Evolutionary conservation across 2,888 invertebrate species (phyloP).

Genomic region (Brachyptera risi): DNA sequence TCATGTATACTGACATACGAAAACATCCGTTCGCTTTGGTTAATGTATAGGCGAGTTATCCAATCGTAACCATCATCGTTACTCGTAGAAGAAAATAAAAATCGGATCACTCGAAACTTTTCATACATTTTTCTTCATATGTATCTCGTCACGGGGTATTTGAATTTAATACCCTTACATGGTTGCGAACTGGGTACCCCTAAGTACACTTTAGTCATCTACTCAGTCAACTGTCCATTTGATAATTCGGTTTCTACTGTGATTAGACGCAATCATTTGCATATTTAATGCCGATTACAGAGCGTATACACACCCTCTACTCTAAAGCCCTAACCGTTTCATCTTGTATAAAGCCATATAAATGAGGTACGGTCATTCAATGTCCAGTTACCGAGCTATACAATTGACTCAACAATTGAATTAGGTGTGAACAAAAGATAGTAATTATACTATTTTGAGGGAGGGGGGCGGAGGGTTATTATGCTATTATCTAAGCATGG

Average conservation of each 20-base stretch:
- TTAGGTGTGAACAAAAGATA: conserved; percentile 16
- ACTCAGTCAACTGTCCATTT: conserved; percentile 17
- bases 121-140: conserved; percentile 8
- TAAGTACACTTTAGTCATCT: conserved; percentile 1
- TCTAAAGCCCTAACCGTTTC: conserved; percentile 1
- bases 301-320: background rate
- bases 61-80: background rate
- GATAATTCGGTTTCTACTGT: conserved; percentile 5
- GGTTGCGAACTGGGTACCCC: conserved; percentile 6
- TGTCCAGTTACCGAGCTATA: background rate
- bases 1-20: no score
- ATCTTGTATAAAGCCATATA: conserved; percentile 16
- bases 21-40: no score
- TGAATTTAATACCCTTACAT: conserved; percentile 17
- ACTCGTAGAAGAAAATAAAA: background rate
- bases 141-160: conserved; percentile 1
- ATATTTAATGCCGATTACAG: conserved; percentile 16
- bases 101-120: background rate
- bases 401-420: conserved; percentile 6
- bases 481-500: background rate
- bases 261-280: conserved; percentile 17
- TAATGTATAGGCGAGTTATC: no score
- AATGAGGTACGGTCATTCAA: conserved; percentile 10
- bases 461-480: no score
- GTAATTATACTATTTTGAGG: conserved; percentile 9